Base-by-base conservation (phyloP, 2,888 invertebrate species). In the Cylindroiulus punctatus region DNA sequence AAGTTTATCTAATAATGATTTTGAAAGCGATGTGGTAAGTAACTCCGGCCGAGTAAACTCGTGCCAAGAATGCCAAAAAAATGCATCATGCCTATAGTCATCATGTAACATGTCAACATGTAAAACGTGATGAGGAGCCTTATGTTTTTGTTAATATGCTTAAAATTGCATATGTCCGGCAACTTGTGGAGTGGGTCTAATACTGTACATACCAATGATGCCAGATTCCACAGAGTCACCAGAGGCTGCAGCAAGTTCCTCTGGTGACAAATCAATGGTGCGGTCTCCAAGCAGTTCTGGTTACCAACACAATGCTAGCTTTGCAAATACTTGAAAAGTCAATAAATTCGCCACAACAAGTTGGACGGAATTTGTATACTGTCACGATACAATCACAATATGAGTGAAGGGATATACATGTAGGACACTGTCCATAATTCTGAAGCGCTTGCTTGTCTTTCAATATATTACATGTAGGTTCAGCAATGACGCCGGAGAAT, bases 271-370 rank as follows among this genome's bases (percentile, higher is more conserved):
- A 57, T 87, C 88, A 22, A 89, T 88, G 22, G 85, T 85, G 19
- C 87, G 19, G 19, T 82, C 76, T 86, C 81, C 42, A n/a, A n/a
- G n/a, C n/a, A 87, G 86, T 52, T 88, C 87, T 3, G 88, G 88
- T 81, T 85, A 90, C 89, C 42, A 90, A 87, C 26, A 89, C 88
- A n/a, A 92, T 92, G 87, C 90, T 90, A 89, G 94, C 93, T 89
- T 96, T 95, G 86, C 97, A 93, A 36, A 95, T 96, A n/a, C n/a
- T n/a, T n/a, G n/a, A n/a, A n/a, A n/a, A 90, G 97, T 96, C 88
- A 98, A 92, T 88, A 97, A 93, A 91, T 98, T 98, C 8, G 96
- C 98, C 89, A 98, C 95, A 86, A 98, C 98, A 91, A 97, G 92
- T 95, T 96, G 91, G 81, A 83, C 87, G 40, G 84, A 84, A 84